Evolutionary conservation across 92 coral and sea anemone species (phyloP), one percentile per base, ranked within the genome.

Genomic region (Bergia puertoricense): DNA sequence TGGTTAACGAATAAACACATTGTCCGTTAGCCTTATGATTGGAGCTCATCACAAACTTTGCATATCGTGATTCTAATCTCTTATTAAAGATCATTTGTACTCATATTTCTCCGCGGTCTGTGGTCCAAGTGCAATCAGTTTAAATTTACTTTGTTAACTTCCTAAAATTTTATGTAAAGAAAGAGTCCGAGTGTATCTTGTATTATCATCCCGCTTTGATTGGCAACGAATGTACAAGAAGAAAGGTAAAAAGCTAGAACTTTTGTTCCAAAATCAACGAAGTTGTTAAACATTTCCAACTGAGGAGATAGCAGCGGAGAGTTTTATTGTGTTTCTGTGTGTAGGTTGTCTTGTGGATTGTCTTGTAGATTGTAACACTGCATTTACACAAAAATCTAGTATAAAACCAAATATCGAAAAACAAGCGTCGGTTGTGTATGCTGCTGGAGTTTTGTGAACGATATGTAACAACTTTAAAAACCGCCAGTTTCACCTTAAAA

Each of bases 61-160:
- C 77, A 73, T 30, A 18, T 36, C 6, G 15, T 16, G 41, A 38
- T 71, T 71, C 76, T 11, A 30, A 71, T 71, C 76, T 71, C 36
- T 73, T 73, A 22, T 38, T 73, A 73, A 73, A 73, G 77, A 2
- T 73, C 77, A 37, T 39, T 73, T 73, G 43, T 73, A 73, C 77
- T 73, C 40, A 14, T 6, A 73, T 10, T 43, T 73, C 18, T 39
- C 16, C 77, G 77, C 77, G 44, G 77, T 73, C 77, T 23, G 77
- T 38, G 77, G 77, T 73, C 77, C 77, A 13, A 9, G 77, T 18
- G 43, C 43, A 73, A 15, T 30, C 37, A 36, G 8, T 1, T 73
- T 73, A 7, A 73, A 1, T 73, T 73, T 37, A 9, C 0, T 66
- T 66, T 66, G 2, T 30, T 71, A 11, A 73, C 6, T 62, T 62